Evolutionary conservation across 1,140 invertebrate species (phyloP), one percentile per base, ranked within the genome.

Genomic region (Zaprionus inermis): DNA sequence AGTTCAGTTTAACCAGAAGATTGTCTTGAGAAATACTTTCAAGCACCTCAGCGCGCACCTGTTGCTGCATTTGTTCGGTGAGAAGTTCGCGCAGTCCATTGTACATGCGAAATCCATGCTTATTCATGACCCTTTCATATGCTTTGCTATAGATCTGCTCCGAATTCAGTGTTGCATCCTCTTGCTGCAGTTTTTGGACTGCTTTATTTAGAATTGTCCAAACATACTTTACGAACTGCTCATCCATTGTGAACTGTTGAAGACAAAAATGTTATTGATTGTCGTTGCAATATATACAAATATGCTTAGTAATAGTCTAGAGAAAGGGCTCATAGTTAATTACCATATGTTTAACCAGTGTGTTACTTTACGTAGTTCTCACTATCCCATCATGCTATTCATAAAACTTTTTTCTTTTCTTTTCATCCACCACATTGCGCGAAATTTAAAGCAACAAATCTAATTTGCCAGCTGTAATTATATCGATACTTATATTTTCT

Each of bases 41-140:
- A 0, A 52, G 14, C 9, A 63, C 10, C 20, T 63, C 46, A 1
- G 11, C 12, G 1, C 18, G 46, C 32, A 63, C 30, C 10, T 63
- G 20, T 24, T 36, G 7, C 9, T 52, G 11, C 9, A 63, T 14
- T 30, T 63, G 46, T 14, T 63, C 49, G 1, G 60, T 52, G 3
- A 52, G 60, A 9, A 52, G 49, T 2, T 63, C 46, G 1, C 60
- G 30, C 9, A 63, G 9, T 36, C 60, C 60, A 24, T 63, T 52
- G 20, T 63, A 52, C 30, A 52, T 16, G 5, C 18, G 46, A 18
- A 63, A 63, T 36, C 60, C 60, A 38, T 63, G 60, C 10, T 52
- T 63, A 20, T 52, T 52, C 46, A 36, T 63, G 0, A 52, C 60
- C 9, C 3, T 11, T 52, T 36, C 49, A 24, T 22, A 36, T 32